These are phyloP conservation scores for Euproctis similis DNA, from an alignment of 2,888 invertebrate species.

Conservation along the genomic window DNA sequence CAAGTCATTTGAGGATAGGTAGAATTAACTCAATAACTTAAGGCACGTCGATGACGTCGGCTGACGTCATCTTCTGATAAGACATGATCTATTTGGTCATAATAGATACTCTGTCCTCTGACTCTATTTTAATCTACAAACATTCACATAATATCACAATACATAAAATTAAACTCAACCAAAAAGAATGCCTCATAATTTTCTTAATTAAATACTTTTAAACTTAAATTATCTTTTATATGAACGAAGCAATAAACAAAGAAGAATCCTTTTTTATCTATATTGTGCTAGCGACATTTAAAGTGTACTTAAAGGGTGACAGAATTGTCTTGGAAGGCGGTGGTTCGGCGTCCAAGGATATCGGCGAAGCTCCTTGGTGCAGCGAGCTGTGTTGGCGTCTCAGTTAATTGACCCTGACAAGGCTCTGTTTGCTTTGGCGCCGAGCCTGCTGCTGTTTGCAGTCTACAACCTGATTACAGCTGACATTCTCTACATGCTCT, in stretches of 20 bases:
- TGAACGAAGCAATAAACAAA: slow-evolving; percentile 3
- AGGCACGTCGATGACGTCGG: too few relatives aligned
- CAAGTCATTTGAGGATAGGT: too few relatives aligned
- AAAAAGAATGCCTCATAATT: too few relatives aligned
- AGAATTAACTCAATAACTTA: too few relatives aligned
- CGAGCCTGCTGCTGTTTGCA: slow-evolving; percentile 47
- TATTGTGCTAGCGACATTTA: slow-evolving; percentile 3
- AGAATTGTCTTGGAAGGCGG: slow-evolving; percentile 6
- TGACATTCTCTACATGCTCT: slow-evolving; percentile 34
- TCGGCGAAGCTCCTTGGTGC: slow-evolving; percentile 8
- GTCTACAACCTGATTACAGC: slow-evolving; percentile 37
- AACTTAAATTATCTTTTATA: not conserved
- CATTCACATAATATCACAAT: too few relatives aligned
- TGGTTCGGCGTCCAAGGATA: slow-evolving; percentile 7
- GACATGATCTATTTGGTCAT: too few relatives aligned
- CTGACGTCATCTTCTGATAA: too few relatives aligned
- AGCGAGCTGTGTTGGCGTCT: slow-evolving; percentile 27
- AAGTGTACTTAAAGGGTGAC: slow-evolving; percentile 5
- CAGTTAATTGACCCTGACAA: slow-evolving; percentile 45
- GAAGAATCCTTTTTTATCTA: not conserved
- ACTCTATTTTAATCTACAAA: too few relatives aligned
- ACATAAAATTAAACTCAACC: too few relatives aligned
- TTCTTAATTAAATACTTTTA: too few relatives aligned
- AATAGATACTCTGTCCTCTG: too few relatives aligned
- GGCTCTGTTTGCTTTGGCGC: slow-evolving; percentile 48